Evolutionary conservation across 2,888 invertebrate species (phyloP).

Genomic region (Galeruca laticollis): DNA sequence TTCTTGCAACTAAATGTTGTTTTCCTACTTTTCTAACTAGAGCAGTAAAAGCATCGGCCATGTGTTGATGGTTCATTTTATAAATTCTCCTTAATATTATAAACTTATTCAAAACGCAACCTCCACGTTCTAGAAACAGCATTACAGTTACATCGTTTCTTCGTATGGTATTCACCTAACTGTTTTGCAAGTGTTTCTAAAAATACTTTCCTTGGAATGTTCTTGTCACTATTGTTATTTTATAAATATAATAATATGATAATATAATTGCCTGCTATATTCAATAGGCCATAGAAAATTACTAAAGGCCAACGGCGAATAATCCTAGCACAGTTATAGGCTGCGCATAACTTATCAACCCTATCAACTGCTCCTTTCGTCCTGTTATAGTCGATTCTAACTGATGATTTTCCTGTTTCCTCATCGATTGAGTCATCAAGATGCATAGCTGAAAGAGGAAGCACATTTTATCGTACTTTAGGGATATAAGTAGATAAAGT

Average conservation of each 20-base stretch:
- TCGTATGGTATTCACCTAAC: constrained; percentile 15
- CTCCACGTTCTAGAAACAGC: constrained; percentile 15
- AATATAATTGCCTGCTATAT: constrained; percentile 18
- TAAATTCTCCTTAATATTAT: constrained; percentile 18
- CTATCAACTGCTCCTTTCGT: constrained; percentile 16
- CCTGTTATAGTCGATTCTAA: constrained; percentile 14
- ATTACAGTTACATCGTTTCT: constrained; percentile 21
- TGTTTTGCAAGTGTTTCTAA: too few relatives aligned
- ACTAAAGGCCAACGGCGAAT: constrained; percentile 19
- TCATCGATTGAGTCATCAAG: constrained; percentile 15
- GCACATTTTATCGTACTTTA: constrained; percentile 12
- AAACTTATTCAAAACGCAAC: constrained; percentile 26
- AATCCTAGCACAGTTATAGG: constrained; percentile 19
- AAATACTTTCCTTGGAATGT: constrained; percentile 11
- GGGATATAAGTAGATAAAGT: constrained; percentile 16
- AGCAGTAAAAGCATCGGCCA: constrained; percentile 17
- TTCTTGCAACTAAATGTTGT: too few relatives aligned
- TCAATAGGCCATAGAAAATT: constrained; percentile 11
- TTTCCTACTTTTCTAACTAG: background rate
- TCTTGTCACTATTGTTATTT: constrained; percentile 15
- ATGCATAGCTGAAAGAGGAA: constrained; percentile 14
- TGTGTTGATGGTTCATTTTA: constrained; percentile 8
- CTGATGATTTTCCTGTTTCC: too few relatives aligned
- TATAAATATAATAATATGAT: constrained; percentile 18
- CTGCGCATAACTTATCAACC: constrained; percentile 13